Conservation (phyloP, 2,888 invertebrate species). For the Hybos culiciformis region DNA sequence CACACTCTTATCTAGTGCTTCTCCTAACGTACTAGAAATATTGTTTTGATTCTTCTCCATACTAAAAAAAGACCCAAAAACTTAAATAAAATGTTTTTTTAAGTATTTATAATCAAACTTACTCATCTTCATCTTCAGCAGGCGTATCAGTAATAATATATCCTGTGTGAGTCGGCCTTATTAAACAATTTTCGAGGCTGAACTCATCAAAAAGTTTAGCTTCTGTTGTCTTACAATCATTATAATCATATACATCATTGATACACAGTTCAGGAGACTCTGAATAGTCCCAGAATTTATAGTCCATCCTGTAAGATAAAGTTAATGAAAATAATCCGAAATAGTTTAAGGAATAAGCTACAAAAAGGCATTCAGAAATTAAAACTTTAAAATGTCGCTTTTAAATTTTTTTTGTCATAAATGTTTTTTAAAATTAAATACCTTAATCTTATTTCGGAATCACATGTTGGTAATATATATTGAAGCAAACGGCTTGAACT, state of each 20-base stretch:
- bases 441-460: slow-evolving; percentile 30
- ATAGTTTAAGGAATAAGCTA: too few relatives aligned
- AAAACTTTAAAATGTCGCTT: too few relatives aligned
- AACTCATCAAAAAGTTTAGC: slow-evolving; percentile 22
- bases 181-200: slow-evolving; percentile 17
- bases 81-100: not conserved
- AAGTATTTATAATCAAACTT: not conserved
- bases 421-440: too few relatives aligned
- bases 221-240: slow-evolving; percentile 12
- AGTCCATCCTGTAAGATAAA: slow-evolving; percentile 18
- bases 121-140: slow-evolving; percentile 21
- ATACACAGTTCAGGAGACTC: slow-evolving; percentile 18
- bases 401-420: too few relatives aligned
- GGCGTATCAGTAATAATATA: slow-evolving; percentile 31
- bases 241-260: slow-evolving; percentile 15
- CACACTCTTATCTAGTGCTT: slow-evolving; percentile 20
- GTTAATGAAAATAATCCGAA: too few relatives aligned
- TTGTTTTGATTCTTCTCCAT: slow-evolving; percentile 12
- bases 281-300: slow-evolving; percentile 25
- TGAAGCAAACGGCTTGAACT: slow-evolving; percentile 47
- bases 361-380: too few relatives aligned
- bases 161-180: slow-evolving; percentile 28
- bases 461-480: slow-evolving; percentile 41
- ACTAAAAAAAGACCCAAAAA: too few relatives aligned
- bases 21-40: slow-evolving; percentile 26